Evolutionary conservation across 2,888 invertebrate species (phyloP), one percentile per base, ranked within the genome.

Genomic region (Cetonia aurata): DNA sequence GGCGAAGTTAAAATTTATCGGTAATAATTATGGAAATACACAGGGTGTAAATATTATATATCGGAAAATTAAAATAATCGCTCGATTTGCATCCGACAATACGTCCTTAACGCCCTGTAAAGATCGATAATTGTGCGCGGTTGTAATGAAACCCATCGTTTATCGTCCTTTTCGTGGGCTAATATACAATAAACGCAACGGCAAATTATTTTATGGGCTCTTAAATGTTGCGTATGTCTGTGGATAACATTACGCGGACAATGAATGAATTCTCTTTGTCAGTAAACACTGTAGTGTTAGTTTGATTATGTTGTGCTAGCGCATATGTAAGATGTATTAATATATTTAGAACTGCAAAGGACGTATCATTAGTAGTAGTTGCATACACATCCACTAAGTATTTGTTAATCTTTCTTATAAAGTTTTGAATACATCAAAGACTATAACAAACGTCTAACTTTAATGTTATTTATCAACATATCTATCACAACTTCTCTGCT

Each of bases 41-140:
- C 62, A 31, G 13, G 48, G 62, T 48, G 48, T 62, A 62, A 62
- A 62, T 62, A 62, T 48, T 62, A 62, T 48, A 62, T 48, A 62
- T 48, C 48, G 62, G 48, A 62, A 46, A 48, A 48, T 62, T 48
- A 48, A 62, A 62, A 48, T 62, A 62, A 62, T 62, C 67, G 67
- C 42, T 67, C 42, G 31, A 67, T 67, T 67, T 67, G 31, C 55
- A 3, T 46, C 46, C 44, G 44, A 67, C 67, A 67, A 67, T 67
- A 42, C 42, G 12, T 17, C 44, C 55, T 62, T 62, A 62, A 62
- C 48, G 48, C 33, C 15, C 62, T 48, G 48, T 48, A 62, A 48
- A 62, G 15, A 33, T 62, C 50, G 48, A 46, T 62, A 62, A 62
- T 48, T 19, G 31, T 59, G 6, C 25, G 13, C 59, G n/a, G 25